Base-by-base conservation (phyloP, 2,888 invertebrate species). In the Synanthedon andrenaeformis region DNA sequence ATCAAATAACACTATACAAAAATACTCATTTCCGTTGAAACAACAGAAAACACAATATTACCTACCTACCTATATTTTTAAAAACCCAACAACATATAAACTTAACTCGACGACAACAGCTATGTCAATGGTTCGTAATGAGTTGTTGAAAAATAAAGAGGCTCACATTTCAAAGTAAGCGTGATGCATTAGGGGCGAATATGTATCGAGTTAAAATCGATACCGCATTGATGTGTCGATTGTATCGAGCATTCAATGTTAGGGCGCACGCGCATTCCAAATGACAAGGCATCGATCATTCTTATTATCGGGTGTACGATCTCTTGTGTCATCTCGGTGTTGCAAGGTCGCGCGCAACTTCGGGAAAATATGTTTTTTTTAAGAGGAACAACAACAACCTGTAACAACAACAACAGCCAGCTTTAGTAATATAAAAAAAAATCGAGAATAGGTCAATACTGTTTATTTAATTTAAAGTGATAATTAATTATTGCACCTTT, bases 251-350 rank as follows among this genome's bases (percentile, higher is more conserved):
- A 45, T 14, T 45, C 45, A 8, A 13, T 45, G 45, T 45, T 45
- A 45, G 45, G 6, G 45, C 45, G 12, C 45, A 14, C 45, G 45
- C 14, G 45, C 72, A 66, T 65, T 60, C 61, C 14, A 45, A 61
- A 58, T 66, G 76, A 72, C 75, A 71, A 69, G 56, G 62, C 65
- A 76, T 78, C 77, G 70, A 72, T 78, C 78, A 77, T 58, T 62
- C 64, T 62, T 12, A 4, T 28, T 51, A 75, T 75, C 74, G 23
- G 67, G 62, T 72, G 70, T 72, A 51, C 28, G 41, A 51, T 51
- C 51, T 35, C 12, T 19, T 12, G 13, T 13, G 13, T 17, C 13
- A 35, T 6, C 35, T 14, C 69, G 69, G 57, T 58, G 63, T 59
- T 66, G 66, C 76, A 77, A 77, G 77, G 75, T 72, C 74, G 67